Conservation (phyloP, 2,888 invertebrate genomes). For the Spodoptera exigua region DNA sequence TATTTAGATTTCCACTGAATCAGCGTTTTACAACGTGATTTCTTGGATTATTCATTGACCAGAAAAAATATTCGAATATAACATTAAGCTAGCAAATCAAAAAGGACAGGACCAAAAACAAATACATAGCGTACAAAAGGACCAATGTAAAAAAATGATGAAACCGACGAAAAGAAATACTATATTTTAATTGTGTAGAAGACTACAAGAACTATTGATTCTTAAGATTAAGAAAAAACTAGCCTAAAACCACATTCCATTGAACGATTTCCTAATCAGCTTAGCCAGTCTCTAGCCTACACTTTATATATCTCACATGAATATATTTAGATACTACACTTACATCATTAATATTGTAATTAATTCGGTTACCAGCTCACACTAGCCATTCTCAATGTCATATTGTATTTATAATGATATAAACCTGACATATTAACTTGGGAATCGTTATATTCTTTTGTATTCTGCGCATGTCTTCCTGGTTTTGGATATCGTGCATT, state of each 20-base stretch:
- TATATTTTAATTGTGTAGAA: no score
- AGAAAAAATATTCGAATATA: no score
- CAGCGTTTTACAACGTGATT: slow-evolving; percentile 31
- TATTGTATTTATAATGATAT: slow-evolving; percentile 24
- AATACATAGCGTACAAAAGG: neutral
- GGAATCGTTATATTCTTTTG: slow-evolving; percentile 5
- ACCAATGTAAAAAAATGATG: no score
- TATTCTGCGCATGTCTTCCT: slow-evolving; percentile 16
- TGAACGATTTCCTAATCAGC: neutral
- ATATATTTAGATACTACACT: slow-evolving; percentile 7
- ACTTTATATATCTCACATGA: slow-evolving; percentile 14
- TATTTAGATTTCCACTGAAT: slow-evolving; percentile 15
- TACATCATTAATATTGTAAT: slow-evolving; percentile 38
- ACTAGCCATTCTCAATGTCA: slow-evolving; percentile 38
- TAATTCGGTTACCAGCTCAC: slow-evolving; percentile 29
- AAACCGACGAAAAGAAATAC: no score
- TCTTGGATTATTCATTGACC: neutral
- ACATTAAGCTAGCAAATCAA: no score
- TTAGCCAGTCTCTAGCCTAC: neutral
- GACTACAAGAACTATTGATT: neutral
- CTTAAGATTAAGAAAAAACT: neutral
- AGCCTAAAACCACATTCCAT: neutral
- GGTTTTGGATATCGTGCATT: slow-evolving; percentile 1
- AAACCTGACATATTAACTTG: slow-evolving; percentile 17
- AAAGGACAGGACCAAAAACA: no score